phyloP scores from a whole-genome alignment of 92 coral and sea anemone species.

The Anthopleura xanthogrammica region DNA sequence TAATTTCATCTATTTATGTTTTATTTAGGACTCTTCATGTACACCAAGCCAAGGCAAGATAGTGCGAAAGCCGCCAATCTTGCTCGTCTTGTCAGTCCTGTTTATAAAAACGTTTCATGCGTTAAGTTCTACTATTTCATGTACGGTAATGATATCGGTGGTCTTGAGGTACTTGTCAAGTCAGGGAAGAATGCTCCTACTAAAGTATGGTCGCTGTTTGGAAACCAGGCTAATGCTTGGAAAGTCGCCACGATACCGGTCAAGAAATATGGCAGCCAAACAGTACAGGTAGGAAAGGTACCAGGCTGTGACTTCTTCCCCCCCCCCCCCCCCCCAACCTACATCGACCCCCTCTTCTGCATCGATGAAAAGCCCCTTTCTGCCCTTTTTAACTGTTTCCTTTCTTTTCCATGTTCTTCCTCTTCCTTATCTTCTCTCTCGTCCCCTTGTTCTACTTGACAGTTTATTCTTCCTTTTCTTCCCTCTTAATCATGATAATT shows the following conservation, averaged over 20 bases:
- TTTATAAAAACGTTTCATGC: not conserved
- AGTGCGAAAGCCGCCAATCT: not conserved
- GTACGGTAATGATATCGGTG: not conserved
- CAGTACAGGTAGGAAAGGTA: not conserved
- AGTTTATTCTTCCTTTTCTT: no score
- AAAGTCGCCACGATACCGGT: slow-evolving; percentile 9
- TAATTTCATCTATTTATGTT: no score
- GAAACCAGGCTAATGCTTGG: slow-evolving; percentile 8
- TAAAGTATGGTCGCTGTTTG: slow-evolving; percentile 17
- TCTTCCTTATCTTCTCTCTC: no score
- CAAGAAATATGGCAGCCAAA: not conserved
- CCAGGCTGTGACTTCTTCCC: no score
- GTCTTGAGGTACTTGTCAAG: not conserved
- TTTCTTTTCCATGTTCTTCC: no score
- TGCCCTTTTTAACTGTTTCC: no score
- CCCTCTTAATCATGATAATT: no score
- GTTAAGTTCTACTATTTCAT: slow-evolving; percentile 19
- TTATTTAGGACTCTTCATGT: not conserved
- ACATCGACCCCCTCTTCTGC: no score
- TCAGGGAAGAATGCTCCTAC: slow-evolving; percentile 4
- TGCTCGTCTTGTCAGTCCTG: slow-evolving; percentile 11
- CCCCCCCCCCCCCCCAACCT: no score
- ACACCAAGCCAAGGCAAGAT: not conserved
- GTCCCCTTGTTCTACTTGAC: no score
- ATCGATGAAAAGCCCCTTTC: no score